Base-by-base conservation (phyloP, 2,888 invertebrate genomes). In the Leistus spinibarbis region DNA sequence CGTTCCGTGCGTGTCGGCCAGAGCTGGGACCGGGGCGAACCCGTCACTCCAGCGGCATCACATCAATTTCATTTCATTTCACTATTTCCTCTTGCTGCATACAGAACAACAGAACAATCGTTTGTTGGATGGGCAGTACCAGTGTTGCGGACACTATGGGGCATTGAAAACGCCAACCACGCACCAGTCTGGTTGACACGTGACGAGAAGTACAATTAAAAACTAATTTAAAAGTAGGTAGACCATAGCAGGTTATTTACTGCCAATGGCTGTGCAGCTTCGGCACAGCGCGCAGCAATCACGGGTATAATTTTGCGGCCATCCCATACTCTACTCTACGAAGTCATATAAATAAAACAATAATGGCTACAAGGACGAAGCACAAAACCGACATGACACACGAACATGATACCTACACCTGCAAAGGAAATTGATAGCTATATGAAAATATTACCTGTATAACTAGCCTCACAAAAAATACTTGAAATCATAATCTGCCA, bases 1-100 rank as follows among this genome's bases (percentile, higher is more conserved):
- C 60, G 60, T 60, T 60, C 60, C 60, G 60, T 60, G 60, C 60
- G 60, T 60, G 60, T 60, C 60, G 60, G 19, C n/a, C n/a, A n/a
- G n/a, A n/a, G n/a, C 60, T 60, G 19, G 60, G 40, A 13, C 13
- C 65, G 65, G 20, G 54, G 54, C 54, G 54, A 54, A 54, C 53
- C 67, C 17, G 54, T 67, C 53, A 60, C 54, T 54, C 65, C 40
- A 23, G 65, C 65, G 53, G 19, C 65, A 65, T 13, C 65, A 24
- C 65, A 23, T 60, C 60, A 60, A 22, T 60, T 60, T 60, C 60
- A 60, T 20, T 60, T 20, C 17, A 22, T 60, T 60, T 60, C 60
- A 60, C 60, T 22, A 22, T 60, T 60, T 60, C 60, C 60, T 60
- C 22, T 17, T 60, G 19, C 54, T 54, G 54, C 54, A 16, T 54